Base-by-base conservation (phyloP, 2,797 vertebrate genomes). In the Intellagama lesueurii region DNA sequence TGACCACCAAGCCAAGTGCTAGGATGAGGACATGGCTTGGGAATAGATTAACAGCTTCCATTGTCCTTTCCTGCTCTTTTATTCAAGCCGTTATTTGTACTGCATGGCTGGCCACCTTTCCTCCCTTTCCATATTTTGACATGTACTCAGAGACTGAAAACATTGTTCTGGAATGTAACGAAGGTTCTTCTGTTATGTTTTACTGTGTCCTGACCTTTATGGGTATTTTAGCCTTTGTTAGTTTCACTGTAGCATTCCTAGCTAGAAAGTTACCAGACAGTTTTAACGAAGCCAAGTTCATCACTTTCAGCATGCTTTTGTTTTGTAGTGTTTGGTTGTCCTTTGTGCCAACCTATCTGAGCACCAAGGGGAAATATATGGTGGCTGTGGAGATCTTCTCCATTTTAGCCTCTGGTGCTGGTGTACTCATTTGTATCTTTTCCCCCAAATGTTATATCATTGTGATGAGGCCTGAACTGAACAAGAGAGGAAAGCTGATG, bases 271-370 rank as follows among this genome's bases (percentile, higher is more conserved):
- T 86, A 32, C 85, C 85, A 4, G 85, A 49, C 17, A 86, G 9
- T 14, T 86, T 86, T 52, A 77, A 78, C n/a, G 85, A 86, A 86
- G 75, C 85, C 60, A 86, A 78, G 17, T 49, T 32, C 3, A 86
- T 78, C 60, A 78, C 75, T 9, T 86, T 86, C 56, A 86, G 85
- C 75, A 86, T 78, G 60, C 0, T 86, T 1, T 5, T 87, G 3
- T 87, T 79, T 9, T 87, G 44, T 40, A 40, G 3, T 40, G 40
- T 40, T 40, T 40, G 40, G 40, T 40, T 40, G 40, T 40, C 1
- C 40, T 40, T 40, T 40, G 40, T 40, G 40, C 40, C 40, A 40
- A 40, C 40, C 40, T 40, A 40, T 40, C 40, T 40, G 40, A 40
- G 40, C 40, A 40, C 40, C 40, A 40, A 40, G 40, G 40, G 40